Percentiles rank a stretch among this genome's conserved stretches.
Evolutionary conservation across 2,113 vertebrate species (phyloP).

Genomic region (Bucco capensis): DNA sequence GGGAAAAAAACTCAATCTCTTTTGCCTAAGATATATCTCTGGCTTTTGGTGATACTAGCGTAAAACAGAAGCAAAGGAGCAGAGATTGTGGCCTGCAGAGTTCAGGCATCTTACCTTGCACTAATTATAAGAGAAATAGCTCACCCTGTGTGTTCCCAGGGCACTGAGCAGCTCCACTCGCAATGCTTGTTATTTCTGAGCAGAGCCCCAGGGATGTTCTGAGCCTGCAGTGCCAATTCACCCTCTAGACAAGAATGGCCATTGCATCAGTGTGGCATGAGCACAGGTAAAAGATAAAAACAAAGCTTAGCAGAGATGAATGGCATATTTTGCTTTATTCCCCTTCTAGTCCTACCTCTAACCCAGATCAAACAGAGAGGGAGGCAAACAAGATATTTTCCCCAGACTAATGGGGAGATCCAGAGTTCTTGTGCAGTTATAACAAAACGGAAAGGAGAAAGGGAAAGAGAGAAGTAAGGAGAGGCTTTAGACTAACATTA

Average conservation of each 20-base stretch:
- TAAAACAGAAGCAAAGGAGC: not conserved
- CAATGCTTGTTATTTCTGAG: not conserved
- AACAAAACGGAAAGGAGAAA: not conserved
- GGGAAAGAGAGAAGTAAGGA: not conserved
- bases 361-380: not conserved
- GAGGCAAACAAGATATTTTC: not conserved
- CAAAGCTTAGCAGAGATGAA: not conserved
- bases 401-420: not conserved
- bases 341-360: not conserved
- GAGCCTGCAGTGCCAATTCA: not conserved
- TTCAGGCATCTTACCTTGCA: not conserved
- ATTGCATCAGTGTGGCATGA: fast-evolving
- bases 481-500: not conserved
- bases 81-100: not conserved
- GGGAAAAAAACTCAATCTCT: not conserved
- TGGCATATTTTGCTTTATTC: not conserved
- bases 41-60: fast-evolving
- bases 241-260: not conserved
- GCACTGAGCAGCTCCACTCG: fast-evolving
- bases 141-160: fast-evolving
- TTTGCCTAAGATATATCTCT: not conserved
- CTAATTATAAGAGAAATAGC: not conserved
- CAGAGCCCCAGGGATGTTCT: not conserved
- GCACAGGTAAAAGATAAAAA: not conserved
- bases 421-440: not conserved